These are phyloP conservation scores for Meandrusa payeni DNA, from an alignment of 2,888 invertebrate species.

Conservation along the genomic window DNA sequence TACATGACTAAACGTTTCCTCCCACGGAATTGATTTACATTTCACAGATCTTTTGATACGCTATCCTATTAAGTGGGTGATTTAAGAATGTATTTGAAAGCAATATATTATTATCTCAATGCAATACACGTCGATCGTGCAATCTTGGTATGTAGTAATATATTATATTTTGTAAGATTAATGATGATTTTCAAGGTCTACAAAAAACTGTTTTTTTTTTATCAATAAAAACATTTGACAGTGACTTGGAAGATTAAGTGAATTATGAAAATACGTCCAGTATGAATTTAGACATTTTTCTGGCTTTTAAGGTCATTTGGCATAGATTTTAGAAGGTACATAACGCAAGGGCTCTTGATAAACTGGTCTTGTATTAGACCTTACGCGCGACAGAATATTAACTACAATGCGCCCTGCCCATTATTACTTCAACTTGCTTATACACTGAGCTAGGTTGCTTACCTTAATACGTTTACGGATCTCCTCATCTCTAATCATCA, in stretches of 20 bases:
- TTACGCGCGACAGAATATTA: too few species aligned
- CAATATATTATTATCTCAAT: conserved; percentile 37
- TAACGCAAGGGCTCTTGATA: too few species aligned
- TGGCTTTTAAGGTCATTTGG: too few species aligned
- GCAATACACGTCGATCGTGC: conserved; percentile 55
- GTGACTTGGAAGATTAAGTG: too few species aligned
- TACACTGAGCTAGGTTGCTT: too few species aligned
- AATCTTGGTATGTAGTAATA: conserved; percentile 59
- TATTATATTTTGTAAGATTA: conserved; percentile 29
- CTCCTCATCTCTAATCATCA: too few species aligned
- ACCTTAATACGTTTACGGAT: too few species aligned
- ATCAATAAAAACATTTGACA: too few species aligned
- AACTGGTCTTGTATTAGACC: too few species aligned
- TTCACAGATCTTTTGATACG: conserved; percentile 23
- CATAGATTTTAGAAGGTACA: too few species aligned
- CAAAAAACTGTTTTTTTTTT: conserved; percentile 10
- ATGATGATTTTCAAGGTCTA: conserved; percentile 15
- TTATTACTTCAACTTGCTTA: too few species aligned
- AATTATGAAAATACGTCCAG: conserved; percentile 1
- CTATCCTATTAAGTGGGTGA: conserved; percentile 19
- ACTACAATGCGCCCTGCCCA: too few species aligned
- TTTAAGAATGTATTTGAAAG: conserved; percentile 33
- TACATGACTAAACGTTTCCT: conserved; percentile 27
- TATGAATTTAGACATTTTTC: conserved; percentile 9
- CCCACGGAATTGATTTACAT: conserved; percentile 32